Percentiles rank a stretch among this genome's conserved stretches.
Conservation (phyloP, 2,113 vertebrate genomes). For the Anguilla rostrata region DNA sequence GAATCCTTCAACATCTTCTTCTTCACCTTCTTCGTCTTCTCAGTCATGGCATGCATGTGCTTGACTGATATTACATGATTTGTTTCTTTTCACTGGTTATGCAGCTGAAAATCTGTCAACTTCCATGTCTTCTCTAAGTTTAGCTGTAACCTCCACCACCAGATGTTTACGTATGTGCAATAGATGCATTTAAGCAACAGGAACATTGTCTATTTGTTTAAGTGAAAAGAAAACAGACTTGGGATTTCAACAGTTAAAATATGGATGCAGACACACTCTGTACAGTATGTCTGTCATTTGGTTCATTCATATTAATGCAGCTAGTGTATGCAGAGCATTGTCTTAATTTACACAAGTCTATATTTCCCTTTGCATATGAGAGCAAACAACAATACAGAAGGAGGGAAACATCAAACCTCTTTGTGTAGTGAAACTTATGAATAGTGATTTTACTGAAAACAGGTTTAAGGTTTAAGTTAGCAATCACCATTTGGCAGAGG, state of each 20-base stretch:
- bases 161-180: not conserved
- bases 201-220: constrained; percentile 11
- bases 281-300: not conserved
- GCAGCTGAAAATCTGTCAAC: not conserved
- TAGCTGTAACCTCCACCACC: not conserved
- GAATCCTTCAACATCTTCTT: no score
- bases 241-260: not conserved
- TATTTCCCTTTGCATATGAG: not conserved
- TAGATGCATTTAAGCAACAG: constrained; percentile 8
- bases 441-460: not conserved
- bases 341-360: constrained; percentile 11
- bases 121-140: not conserved
- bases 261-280: not conserved
- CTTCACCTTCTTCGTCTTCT: not conserved
- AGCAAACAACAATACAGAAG: not conserved
- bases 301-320: constrained; percentile 7
- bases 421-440: not conserved
- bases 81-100: not conserved
- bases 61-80: constrained; percentile 1
- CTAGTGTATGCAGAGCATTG: not conserved
- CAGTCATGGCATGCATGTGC: not conserved
- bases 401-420: not conserved
- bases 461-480: not conserved
- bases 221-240: not conserved
- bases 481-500: not conserved